phyloP scores from a whole-genome alignment of 2,888 invertebrate genomes.

The Platypus cylindrus region DNA sequence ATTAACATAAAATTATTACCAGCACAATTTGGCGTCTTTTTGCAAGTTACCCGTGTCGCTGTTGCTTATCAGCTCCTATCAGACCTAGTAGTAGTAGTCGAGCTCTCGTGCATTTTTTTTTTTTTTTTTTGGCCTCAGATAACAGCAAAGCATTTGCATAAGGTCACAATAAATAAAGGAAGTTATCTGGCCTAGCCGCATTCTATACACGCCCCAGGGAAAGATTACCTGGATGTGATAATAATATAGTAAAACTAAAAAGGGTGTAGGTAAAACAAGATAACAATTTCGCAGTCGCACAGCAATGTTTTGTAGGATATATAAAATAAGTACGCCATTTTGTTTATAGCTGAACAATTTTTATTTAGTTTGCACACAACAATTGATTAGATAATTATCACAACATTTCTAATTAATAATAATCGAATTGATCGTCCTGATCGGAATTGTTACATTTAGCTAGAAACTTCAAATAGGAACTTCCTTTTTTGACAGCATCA shows the following conservation, averaged over 20 bases:
- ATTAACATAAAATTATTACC: too few relatives aligned
- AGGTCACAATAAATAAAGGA: constrained; percentile 34
- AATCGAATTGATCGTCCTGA: too few relatives aligned
- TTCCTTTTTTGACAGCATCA: too few relatives aligned
- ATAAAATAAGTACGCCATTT: too few relatives aligned
- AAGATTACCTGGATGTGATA: constrained; percentile 32
- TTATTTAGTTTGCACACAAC: too few relatives aligned
- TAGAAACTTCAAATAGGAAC: too few relatives aligned
- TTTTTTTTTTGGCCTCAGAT: too few relatives aligned
- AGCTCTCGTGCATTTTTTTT: constrained; percentile 32
- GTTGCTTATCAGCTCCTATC: constrained; percentile 8
- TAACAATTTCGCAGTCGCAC: neutral
- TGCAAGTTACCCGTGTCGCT: constrained; percentile 5
- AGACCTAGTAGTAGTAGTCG: constrained; percentile 18
- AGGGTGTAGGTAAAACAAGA: constrained; percentile 2
- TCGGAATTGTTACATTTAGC: too few relatives aligned
- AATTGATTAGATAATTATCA: too few relatives aligned
- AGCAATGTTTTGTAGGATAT: too few relatives aligned
- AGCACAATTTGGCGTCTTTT: constrained; percentile 4
- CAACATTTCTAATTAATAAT: too few relatives aligned
- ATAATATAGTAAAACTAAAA: constrained; percentile 13
- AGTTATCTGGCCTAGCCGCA: constrained; percentile 31
- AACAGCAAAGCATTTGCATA: constrained; percentile 34
- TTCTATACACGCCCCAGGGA: constrained; percentile 26
- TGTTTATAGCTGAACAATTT: too few relatives aligned